Evolutionary conservation across 1,140 invertebrate genomes (phyloP).

Genomic region (Anastatus disparis): DNA sequence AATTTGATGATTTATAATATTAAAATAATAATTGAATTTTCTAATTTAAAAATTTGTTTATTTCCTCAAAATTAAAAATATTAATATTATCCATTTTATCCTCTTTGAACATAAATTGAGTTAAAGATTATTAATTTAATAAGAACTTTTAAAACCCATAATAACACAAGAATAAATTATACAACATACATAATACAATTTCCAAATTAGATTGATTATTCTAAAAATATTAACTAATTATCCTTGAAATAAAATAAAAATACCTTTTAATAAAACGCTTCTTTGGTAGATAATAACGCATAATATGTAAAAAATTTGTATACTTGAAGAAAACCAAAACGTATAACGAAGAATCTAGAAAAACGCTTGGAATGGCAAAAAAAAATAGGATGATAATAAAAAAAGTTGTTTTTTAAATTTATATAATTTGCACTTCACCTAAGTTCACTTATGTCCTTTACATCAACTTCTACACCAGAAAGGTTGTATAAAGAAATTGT

Average conservation of each 20-base stretch:
- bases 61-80: neutral
- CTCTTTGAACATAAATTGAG: no score
- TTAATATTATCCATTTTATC: no score
- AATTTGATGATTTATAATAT: neutral
- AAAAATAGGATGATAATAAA: neutral
- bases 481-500: neutral
- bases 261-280: conserved; percentile 57
- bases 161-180: neutral
- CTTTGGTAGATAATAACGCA: conserved; percentile 55
- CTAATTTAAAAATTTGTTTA: neutral
- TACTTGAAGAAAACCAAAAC: neutral
- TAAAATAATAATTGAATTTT: neutral
- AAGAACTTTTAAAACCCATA: neutral
- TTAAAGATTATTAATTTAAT: no score
- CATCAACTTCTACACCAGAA: neutral
- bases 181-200: neutral
- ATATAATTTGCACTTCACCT: conserved; percentile 33
- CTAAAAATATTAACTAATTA: no score
- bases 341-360: neutral
- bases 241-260: conserved; percentile 18
- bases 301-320: conserved; percentile 40
- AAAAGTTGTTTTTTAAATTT: conserved; percentile 21
- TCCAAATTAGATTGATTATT: no score
- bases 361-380: conserved; percentile 14
- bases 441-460: conserved; percentile 1